phyloP scores from a whole-genome alignment of 2,888 invertebrate species.

The Cyaniris semiargus region DNA sequence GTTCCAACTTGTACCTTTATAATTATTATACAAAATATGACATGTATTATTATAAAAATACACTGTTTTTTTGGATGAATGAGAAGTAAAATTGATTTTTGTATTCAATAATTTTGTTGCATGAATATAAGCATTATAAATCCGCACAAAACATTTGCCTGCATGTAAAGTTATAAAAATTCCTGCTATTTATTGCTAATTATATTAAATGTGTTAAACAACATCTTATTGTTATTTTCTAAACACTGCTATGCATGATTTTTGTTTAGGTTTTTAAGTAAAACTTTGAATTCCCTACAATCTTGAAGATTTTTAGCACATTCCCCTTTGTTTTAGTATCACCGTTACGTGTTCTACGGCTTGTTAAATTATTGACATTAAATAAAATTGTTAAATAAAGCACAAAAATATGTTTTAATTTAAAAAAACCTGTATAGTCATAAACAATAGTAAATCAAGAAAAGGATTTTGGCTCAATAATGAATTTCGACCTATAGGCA shows the following conservation, averaged over 20 bases:
- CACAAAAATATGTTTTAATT: conserved; percentile 35
- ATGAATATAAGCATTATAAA: background rate
- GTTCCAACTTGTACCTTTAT: no score
- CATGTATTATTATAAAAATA: background rate
- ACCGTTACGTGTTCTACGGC: conserved; percentile 33
- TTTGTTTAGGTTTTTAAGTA: background rate
- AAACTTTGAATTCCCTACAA: background rate
- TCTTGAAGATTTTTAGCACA: background rate
- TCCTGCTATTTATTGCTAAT: no score
- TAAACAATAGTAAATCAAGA: background rate
- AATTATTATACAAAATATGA: background rate
- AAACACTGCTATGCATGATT: background rate
- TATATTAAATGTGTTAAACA: no score
- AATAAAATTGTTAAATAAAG: conserved; percentile 26
- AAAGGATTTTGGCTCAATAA: no score
- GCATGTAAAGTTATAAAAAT: background rate
- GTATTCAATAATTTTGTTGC: background rate
- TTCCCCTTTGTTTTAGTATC: conserved; percentile 30
- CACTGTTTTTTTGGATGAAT: background rate
- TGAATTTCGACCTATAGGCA: no score
- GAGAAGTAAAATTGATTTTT: background rate
- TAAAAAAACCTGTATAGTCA: background rate
- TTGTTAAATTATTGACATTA: conserved; percentile 36
- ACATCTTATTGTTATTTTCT: background rate
- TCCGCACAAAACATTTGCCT: background rate